These are phyloP conservation scores for Achroia grisella DNA, from an alignment of 1,140 invertebrate species.

Conservation along the genomic window DNA sequence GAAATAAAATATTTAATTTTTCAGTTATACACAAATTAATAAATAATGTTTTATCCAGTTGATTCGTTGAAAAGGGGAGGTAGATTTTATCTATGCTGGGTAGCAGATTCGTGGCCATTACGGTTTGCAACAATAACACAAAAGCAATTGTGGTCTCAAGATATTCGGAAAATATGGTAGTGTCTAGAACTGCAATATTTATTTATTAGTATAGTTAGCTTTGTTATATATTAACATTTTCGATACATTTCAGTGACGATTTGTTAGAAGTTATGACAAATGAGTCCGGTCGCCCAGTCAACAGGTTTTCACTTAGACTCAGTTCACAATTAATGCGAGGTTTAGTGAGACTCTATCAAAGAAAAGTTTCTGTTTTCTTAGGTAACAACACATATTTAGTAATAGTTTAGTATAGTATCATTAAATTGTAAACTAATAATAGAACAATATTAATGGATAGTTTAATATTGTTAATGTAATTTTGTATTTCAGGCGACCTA, in stretches of 20 bases:
- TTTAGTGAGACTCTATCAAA: slow-evolving; percentile 46
- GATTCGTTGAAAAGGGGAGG: slow-evolving; percentile 50
- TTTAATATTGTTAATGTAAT: no score
- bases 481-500: slow-evolving; percentile 39
- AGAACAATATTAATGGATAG: background rate
- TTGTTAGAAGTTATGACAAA: slow-evolving; percentile 44
- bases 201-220: background rate
- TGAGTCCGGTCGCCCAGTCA: slow-evolving; percentile 45
- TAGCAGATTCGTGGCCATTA: slow-evolving; percentile 60
- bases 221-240: slow-evolving; percentile 1
- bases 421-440: background rate
- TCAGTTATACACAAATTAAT: no score
- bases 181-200: background rate
- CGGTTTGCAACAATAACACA: slow-evolving; percentile 53
- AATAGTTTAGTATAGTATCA: background rate
- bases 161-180: slow-evolving; percentile 60
- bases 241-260: slow-evolving; percentile 37
- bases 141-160: slow-evolving; percentile 51
- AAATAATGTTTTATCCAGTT: slow-evolving; percentile 64
- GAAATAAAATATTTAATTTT: background rate
- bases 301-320: slow-evolving; percentile 53
- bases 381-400: slow-evolving; percentile 22
- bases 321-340: slow-evolving; percentile 55
- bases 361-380: slow-evolving; percentile 41
- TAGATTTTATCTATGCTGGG: slow-evolving; percentile 62